phyloP scores from a whole-genome alignment of 2,113 vertebrate genomes.

The Toxotes chatareus region DNA sequence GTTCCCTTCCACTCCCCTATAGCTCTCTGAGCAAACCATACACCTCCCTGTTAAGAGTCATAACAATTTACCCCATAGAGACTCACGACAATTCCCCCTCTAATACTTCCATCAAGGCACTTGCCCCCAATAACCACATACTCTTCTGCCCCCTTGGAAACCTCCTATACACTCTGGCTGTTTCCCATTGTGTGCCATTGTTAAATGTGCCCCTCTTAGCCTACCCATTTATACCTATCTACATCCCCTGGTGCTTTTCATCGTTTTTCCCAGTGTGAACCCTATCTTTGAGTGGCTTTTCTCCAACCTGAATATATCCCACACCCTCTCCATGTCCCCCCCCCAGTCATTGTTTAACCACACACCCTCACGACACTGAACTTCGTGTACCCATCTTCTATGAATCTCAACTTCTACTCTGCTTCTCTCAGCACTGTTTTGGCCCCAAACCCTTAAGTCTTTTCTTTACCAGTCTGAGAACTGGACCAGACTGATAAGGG shows the following conservation, averaged over 20 bases:
- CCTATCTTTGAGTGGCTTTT: constrained; percentile 30
- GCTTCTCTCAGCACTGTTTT: background rate
- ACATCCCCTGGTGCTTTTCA: constrained; percentile 53
- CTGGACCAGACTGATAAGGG: background rate
- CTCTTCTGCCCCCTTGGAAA: constrained; percentile 60
- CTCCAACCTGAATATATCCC: constrained; percentile 18
- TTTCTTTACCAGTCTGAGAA: background rate
- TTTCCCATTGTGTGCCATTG: constrained; percentile 54
- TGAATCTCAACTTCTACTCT: background rate
- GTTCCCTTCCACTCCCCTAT: background rate
- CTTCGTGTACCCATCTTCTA: constrained; percentile 6
- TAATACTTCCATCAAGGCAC: constrained; percentile 40
- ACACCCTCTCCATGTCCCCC: background rate
- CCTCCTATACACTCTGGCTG: constrained; percentile 31
- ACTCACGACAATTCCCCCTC: background rate
- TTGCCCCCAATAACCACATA: constrained; percentile 56
- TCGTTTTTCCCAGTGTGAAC: constrained; percentile 53
- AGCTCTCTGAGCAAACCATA: background rate
- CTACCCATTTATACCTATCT: constrained; percentile 40
- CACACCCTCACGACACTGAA: background rate
- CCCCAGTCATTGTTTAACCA: constrained; percentile 25
- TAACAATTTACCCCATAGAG: constrained; percentile 58
- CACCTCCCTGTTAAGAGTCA: constrained; percentile 14
- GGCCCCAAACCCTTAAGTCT: background rate
- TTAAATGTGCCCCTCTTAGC: constrained; percentile 41